A percentile compares a stretch with the other conserved stretches of the same genome.
These are phyloP conservation scores for Pangasius macronema DNA, from an alignment of 2,797 vertebrate species.

Conservation along the genomic window DNA sequence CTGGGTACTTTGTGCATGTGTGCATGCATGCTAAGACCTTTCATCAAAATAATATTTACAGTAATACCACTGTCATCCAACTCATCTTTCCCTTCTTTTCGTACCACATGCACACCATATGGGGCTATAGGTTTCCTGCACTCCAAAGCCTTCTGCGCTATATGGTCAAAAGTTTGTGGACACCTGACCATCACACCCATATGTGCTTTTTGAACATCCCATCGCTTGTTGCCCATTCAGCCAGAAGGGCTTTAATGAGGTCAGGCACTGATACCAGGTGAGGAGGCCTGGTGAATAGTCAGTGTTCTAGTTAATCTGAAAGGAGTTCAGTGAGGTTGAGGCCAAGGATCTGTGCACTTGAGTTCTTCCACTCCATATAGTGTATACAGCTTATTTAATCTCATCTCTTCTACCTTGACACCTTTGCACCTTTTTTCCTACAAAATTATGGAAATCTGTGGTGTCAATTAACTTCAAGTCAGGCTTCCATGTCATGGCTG, in stretches of 20 bases:
- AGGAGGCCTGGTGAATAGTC: too few relatives aligned
- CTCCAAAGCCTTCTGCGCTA: not conserved
- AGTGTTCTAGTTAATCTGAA: too few relatives aligned
- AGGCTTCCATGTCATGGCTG: not conserved
- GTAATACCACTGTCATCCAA: not conserved
- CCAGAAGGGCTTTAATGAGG: too few relatives aligned
- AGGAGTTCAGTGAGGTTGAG: too few relatives aligned
- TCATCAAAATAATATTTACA: not conserved
- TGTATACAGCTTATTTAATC: not conserved
- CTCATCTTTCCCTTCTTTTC: not conserved
- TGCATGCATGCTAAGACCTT: not conserved
- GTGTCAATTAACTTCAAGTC: not conserved
- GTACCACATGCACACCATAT: not conserved
- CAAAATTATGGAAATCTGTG: not conserved
- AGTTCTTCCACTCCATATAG: not conserved
- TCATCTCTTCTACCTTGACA: not conserved
- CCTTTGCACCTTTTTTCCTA: not conserved
- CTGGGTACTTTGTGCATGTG: not conserved
- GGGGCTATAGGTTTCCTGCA: not conserved
- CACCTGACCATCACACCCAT: not conserved
- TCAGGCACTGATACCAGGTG: too few relatives aligned
- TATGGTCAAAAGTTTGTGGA: not conserved
- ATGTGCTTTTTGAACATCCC: not conserved
- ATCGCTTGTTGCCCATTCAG: not conserved
- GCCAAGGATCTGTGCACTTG: too few relatives aligned